Evolutionary conservation across 2,888 invertebrate genomes (phyloP).

Genomic region (Tipula helvola): DNA sequence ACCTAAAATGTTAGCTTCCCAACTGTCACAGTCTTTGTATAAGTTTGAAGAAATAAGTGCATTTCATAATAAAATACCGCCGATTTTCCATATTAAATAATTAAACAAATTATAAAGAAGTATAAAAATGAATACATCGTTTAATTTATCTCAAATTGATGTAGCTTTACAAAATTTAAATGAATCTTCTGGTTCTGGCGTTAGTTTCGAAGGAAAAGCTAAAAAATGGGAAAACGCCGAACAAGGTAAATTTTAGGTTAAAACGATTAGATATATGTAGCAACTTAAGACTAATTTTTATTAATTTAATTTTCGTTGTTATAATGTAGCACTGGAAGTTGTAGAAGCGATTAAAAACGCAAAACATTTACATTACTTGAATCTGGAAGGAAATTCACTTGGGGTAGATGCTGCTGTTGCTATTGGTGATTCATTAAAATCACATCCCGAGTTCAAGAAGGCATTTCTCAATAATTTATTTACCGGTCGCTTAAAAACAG

Average conservation of each 20-base stretch:
- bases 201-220: conserved; percentile 70
- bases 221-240: conserved; percentile 63
- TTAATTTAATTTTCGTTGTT: conserved; percentile 9
- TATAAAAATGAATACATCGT: conserved; percentile 7
- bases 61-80: neutral
- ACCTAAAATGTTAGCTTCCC: neutral
- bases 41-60: neutral
- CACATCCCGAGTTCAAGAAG: conserved; percentile 62
- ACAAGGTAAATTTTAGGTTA: conserved; percentile 50
- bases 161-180: conserved; percentile 32
- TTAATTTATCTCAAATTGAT: conserved; percentile 10
- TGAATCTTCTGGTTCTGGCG: conserved; percentile 55
- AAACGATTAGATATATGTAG: too few species aligned
- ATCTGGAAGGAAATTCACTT: conserved; percentile 85
- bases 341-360: conserved; percentile 63
- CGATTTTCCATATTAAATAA: neutral
- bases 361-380: conserved; percentile 54
- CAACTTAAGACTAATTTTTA: neutral
- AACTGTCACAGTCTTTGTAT: neutral
- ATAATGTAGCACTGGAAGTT: conserved; percentile 50
- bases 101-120: neutral
- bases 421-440: conserved; percentile 66
- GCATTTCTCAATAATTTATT: conserved; percentile 96
- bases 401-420: conserved; percentile 80
- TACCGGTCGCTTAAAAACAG: conserved; percentile 86